A percentile compares a stretch with the other conserved stretches of the same genome.
These are phyloP conservation scores for Ceuthmochares aereus DNA, from an alignment of 2,113 vertebrate genomes.

Conservation along the genomic window DNA sequence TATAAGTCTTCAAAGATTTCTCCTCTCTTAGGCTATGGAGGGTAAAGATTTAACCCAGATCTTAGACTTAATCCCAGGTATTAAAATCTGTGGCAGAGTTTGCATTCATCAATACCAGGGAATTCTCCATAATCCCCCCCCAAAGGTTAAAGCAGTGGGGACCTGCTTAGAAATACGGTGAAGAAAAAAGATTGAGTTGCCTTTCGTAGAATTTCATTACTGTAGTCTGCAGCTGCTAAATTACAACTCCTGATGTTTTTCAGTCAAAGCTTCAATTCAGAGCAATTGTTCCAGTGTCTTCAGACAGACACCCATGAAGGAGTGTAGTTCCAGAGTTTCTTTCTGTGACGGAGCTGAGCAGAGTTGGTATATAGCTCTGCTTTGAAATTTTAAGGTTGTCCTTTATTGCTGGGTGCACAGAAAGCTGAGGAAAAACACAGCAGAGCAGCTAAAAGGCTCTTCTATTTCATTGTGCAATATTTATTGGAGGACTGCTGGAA, in stretches of 20 bases:
- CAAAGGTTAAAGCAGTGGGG: not conserved
- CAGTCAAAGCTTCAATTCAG: not conserved
- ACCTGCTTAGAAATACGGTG: not conserved
- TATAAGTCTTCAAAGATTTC: not conserved
- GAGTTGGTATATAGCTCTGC: not conserved
- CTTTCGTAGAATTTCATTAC: not conserved
- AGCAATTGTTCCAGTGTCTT: not conserved
- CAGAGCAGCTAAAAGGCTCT: not conserved
- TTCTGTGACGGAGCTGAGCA: not conserved
- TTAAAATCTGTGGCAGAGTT: not conserved
- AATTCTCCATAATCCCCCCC: not conserved
- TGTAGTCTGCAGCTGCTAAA: not conserved
- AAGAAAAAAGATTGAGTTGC: not conserved
- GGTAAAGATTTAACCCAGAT: not conserved
- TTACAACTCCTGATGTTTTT: not conserved
- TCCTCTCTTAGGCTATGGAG: not conserved
- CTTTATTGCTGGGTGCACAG: not conserved
- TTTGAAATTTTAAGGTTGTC: not conserved
- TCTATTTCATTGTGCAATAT: not conserved
- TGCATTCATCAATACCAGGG: not conserved
- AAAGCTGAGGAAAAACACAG: not conserved
- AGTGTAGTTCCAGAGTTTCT: not conserved
- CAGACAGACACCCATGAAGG: not conserved
- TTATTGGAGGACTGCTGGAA: not conserved
- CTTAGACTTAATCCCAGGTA: not conserved